Evolutionary conservation across 2,888 invertebrate species (phyloP).

Genomic region (Didymodactylos carnosus): DNA sequence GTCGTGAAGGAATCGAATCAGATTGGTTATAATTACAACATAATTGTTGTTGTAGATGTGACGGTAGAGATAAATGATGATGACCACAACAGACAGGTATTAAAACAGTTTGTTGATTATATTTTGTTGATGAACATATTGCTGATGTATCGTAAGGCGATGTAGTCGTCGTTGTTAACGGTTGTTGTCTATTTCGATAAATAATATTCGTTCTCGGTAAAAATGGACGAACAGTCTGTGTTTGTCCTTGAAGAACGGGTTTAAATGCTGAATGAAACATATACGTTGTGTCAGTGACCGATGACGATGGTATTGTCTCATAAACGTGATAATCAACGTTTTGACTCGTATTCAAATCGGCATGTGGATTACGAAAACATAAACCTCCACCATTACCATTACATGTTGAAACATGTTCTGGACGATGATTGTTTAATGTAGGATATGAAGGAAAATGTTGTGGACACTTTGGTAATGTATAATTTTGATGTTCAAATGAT

Average conservation of each 20-base stretch:
- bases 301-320: background rate
- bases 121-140: background rate
- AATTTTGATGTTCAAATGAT: too few species aligned
- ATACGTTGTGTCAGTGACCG: background rate
- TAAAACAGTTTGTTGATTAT: background rate
- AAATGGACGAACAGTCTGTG: background rate
- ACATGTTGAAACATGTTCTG: background rate
- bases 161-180: too few species aligned
- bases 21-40: background rate
- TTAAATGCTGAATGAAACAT: background rate
- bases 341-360: background rate
- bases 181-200: too few species aligned
- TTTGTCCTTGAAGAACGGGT: background rate
- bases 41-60: background rate
- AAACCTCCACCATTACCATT: background rate
- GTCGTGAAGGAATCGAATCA: background rate
- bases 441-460: too few species aligned
- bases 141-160: background rate
- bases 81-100: background rate
- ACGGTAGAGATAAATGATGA: background rate
- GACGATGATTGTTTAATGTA: background rate
- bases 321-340: background rate
- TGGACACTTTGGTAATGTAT: too few species aligned
- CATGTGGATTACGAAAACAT: background rate
- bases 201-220: background rate